A percentile compares a stretch with the other conserved stretches of the same genome.
Evolutionary conservation across 2,888 invertebrate genomes (phyloP).

Genomic region (Agrotis ipsilon): DNA sequence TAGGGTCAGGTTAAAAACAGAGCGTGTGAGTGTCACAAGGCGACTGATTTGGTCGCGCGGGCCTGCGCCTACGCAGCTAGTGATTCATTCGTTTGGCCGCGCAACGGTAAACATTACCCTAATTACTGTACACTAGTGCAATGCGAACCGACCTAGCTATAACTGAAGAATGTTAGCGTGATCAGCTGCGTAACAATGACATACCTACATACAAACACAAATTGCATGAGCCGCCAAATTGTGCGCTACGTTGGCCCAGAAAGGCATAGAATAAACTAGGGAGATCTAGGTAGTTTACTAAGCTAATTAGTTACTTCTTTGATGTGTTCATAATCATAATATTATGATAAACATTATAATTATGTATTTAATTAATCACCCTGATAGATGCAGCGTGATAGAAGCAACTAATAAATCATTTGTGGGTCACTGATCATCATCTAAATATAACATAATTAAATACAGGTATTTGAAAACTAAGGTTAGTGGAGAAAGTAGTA

Average conservation of each 20-base stretch:
- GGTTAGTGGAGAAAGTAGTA: too few relatives aligned
- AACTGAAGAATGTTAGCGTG: conserved; percentile 54
- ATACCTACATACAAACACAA: conserved; percentile 39
- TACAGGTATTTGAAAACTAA: too few relatives aligned
- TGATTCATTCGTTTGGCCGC: conserved; percentile 87
- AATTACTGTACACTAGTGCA: conserved; percentile 78
- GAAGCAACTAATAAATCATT: conserved; percentile 4
- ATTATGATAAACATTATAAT: conserved; percentile 27
- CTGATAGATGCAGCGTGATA: background rate
- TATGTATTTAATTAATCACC: conserved; percentile 27
- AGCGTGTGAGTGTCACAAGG: conserved; percentile 77
- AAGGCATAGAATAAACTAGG: conserved; percentile 9
- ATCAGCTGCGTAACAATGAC: conserved; percentile 49
- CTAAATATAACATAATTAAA: too few relatives aligned
- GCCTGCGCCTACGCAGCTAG: conserved; percentile 83
- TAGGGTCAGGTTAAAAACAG: conserved; percentile 80
- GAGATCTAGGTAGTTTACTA: background rate
- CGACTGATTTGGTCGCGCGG: conserved; percentile 82
- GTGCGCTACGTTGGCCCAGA: conserved; percentile 20
- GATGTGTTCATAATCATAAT: conserved; percentile 27
- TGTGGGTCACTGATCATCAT: background rate
- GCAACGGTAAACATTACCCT: conserved; percentile 87
- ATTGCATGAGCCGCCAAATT: conserved; percentile 26
- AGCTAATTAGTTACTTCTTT: conserved; percentile 18
- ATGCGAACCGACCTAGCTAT: conserved; percentile 70